Evolutionary conservation across 2,888 invertebrate species (phyloP), one percentile per base, ranked within the genome.

Genomic region (Acholoe squamosa): DNA sequence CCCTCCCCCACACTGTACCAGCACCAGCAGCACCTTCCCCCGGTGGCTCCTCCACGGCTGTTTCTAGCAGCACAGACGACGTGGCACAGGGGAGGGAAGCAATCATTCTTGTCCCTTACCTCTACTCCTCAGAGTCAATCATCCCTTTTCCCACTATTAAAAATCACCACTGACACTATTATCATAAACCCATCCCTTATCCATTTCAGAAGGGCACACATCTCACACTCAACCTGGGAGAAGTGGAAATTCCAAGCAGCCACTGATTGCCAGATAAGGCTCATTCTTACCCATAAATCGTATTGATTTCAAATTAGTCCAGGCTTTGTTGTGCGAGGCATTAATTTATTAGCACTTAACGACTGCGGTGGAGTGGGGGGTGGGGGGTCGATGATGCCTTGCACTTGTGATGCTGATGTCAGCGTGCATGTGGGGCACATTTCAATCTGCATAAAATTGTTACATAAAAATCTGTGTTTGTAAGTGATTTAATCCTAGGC

Each of bases 271-370:
- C 61, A 61, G 61, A 61, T 61, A n/a, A 61, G 61, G n/a, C 61
- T 61, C 3, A 61, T 61, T 61, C 19, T 61, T n/a, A n/a, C 12
- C 22, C 25, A 71, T 71, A 61, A 71, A 71, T 71, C 5, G 14
- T 71, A 71, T 71, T 71, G 71, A 71, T 71, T 71, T 71, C 71
- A 14, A 71, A 71, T 71, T 71, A 28, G 31, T 0, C 71, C 71
- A 28, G 25, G 3, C 71, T 28, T 71, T 71, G 71, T 71, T 71
- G 71, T n/a, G 61, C n/a, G 61, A 28, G 71, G 71, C 28, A 25
- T 22, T 28, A 28, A 25, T 28, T 71, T 71, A 71, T 71, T 71
- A 71, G 28, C 71, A 71, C 28, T 71, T 71, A 71, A 25, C 25
- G 31, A 71, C 31, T 28, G 71, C 16, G 71, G 71, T n/a, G 71